Percentiles rank a stretch among this genome's conserved stretches.
phyloP scores from a whole-genome alignment of 2,888 invertebrate genomes.

The Eucera pruinosa region DNA sequence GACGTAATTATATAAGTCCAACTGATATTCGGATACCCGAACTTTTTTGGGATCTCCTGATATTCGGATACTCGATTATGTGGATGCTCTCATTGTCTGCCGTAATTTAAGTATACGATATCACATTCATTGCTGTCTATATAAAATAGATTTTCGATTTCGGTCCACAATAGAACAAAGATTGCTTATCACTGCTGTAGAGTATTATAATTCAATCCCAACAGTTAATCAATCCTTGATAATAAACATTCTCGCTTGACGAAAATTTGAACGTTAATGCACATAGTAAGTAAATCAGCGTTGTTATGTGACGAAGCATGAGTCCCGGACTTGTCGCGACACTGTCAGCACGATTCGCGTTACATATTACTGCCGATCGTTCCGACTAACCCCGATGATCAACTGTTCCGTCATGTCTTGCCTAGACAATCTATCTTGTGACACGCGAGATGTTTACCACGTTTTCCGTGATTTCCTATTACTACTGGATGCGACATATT shows the following conservation, averaged over 20 bases:
- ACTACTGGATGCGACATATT: neutral
- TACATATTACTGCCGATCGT: conserved; percentile 22
- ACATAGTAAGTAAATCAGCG: conserved; percentile 74
- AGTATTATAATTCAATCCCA: conserved; percentile 67
- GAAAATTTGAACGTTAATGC: conserved; percentile 71
- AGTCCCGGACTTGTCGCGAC: conserved; percentile 8
- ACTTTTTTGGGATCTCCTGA: too few species aligned
- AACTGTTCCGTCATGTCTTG: conserved; percentile 39
- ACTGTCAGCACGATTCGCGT: conserved; percentile 27
- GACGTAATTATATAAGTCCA: too few species aligned
- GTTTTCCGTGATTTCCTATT: conserved; percentile 3
- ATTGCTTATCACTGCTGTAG: too few species aligned
- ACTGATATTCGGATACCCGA: too few species aligned
- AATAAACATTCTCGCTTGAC: conserved; percentile 68
- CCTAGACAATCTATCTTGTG: conserved; percentile 34
- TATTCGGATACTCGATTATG: too few species aligned
- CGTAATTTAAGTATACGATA: too few species aligned
- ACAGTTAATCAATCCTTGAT: conserved; percentile 51
- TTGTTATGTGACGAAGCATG: conserved; percentile 50
- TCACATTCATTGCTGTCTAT: too few species aligned
- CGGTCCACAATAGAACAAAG: too few species aligned
- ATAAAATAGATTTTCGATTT: too few species aligned
- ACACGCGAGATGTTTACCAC: neutral
- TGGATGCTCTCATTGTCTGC: too few species aligned
- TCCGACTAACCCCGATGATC: conserved; percentile 19